Base-by-base conservation (phyloP, 92 coral and sea anemone species). In the Parazoanthus darwini region DNA sequence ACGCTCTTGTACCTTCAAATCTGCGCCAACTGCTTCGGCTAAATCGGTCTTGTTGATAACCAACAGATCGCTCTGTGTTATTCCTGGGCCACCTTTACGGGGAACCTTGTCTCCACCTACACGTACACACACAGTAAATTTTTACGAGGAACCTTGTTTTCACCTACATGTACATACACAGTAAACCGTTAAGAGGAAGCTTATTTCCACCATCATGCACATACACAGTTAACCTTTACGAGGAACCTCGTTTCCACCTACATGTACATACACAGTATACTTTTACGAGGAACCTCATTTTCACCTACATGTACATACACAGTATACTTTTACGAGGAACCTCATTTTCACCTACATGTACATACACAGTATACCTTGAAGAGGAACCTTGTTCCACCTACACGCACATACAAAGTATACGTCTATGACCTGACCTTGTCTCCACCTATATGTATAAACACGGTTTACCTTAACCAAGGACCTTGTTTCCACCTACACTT, bases 1-100 rank as follows among this genome's bases (percentile, higher is more conserved):
- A 10, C 8, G 4, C 15, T 20, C n/a, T 35, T n/a, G 8, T 81
- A 93, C 95, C 93, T 93, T 88, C 51, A 93, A 88, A 83, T 93
- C 91, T 50, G 95, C 90, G 38, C 95, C 93, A 39, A 93, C 95
- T 79, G 95, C 93, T 68, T 93, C 93, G 5, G 95, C 95, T 18
- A 93, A 63, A 67, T 93, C 95, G 36, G 95, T 93, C 79, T 93
- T 93, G 82, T 93, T 93, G 50, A 93, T 66, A 20, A 93, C 92
- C 33, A 93, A 81, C 82, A 93, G 90, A 83, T 93, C 95, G 44
- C 95, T 93, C 65, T 93, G 95, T 74, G 95, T 93, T 50, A 93
- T 88, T 26, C 95, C 95, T 59, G 95, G 95, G 23, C 95, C 95
- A 50, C 95, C 95, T 75, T 93, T 93, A 63, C 95, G 95, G 46